phyloP scores from a whole-genome alignment of 2,113 vertebrate species.

The Psilopogon haemacephalus region DNA sequence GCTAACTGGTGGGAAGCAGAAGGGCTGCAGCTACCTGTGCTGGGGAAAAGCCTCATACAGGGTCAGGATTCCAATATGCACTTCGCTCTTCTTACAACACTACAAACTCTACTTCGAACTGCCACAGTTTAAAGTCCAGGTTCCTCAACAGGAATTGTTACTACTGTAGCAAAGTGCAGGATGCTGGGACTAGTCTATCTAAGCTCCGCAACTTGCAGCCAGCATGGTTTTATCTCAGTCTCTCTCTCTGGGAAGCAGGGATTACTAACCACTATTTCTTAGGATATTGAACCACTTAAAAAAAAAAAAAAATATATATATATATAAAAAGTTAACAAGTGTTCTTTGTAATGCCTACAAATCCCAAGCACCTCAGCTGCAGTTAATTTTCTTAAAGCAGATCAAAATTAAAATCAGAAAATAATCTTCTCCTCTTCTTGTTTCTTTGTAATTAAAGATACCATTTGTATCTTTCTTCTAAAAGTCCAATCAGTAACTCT shows the following conservation, averaged over 20 bases:
- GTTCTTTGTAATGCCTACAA: background rate
- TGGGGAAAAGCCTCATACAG: background rate
- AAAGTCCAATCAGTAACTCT: background rate
- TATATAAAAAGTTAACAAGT: background rate
- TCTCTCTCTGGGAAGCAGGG: background rate
- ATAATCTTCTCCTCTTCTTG: background rate
- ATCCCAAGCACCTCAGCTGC: background rate
- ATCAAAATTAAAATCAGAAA: background rate
- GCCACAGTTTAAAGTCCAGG: rapidly evolving
- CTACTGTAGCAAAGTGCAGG: background rate
- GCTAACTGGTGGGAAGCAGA: background rate
- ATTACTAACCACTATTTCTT: background rate
- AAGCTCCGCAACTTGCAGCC: background rate
- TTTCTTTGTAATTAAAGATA: background rate
- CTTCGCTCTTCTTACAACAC: background rate
- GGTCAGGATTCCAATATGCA: rapidly evolving
- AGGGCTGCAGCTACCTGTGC: background rate
- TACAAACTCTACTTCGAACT: background rate
- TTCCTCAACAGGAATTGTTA: background rate
- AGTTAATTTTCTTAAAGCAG: background rate
- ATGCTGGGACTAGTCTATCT: background rate
- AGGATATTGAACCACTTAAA: background rate
- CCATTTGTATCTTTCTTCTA: background rate
- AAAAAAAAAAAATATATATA: no score
- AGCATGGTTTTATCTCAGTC: background rate